Evolutionary conservation across 1,140 invertebrate genomes (phyloP).

Genomic region (Lasioglossum albipes): DNA sequence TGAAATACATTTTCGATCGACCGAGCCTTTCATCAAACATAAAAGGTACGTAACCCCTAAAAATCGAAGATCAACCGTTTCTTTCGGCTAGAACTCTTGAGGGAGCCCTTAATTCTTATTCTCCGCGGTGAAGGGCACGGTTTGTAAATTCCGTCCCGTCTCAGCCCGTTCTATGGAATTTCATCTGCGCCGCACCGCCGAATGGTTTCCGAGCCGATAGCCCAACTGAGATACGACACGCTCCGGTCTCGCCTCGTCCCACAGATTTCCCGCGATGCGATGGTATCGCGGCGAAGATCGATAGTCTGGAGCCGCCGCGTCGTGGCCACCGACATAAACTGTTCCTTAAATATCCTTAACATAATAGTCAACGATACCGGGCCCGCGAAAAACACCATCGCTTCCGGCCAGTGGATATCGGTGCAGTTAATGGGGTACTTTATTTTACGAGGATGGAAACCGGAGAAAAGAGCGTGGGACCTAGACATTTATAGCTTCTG

Average conservation of each 20-base stretch:
- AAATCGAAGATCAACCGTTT: too few relatives aligned
- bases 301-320: background rate
- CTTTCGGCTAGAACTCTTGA: too few relatives aligned
- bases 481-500: constrained; percentile 46
- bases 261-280: constrained; percentile 1
- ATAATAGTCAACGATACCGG: constrained; percentile 32
- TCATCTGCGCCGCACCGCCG: background rate
- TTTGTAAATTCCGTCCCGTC: constrained; percentile 20
- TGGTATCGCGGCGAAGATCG: background rate
- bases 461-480: too few relatives aligned
- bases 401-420: constrained; percentile 25
- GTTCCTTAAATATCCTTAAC: constrained; percentile 25
- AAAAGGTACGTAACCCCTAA: too few relatives aligned
- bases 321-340: background rate
- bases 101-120: constrained; percentile 52
- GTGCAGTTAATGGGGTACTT: constrained; percentile 48
- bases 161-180: background rate
- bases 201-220: background rate
- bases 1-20: too few relatives aligned
- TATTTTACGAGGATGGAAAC: constrained; percentile 24
- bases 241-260: background rate
- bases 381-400: constrained; percentile 14
- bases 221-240: constrained; percentile 12
- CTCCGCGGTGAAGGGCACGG: constrained; percentile 12
- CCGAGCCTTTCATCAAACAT: too few relatives aligned